Base-by-base conservation (phyloP, 2,113 vertebrate genomes). In the Phainopepla nitens region DNA sequence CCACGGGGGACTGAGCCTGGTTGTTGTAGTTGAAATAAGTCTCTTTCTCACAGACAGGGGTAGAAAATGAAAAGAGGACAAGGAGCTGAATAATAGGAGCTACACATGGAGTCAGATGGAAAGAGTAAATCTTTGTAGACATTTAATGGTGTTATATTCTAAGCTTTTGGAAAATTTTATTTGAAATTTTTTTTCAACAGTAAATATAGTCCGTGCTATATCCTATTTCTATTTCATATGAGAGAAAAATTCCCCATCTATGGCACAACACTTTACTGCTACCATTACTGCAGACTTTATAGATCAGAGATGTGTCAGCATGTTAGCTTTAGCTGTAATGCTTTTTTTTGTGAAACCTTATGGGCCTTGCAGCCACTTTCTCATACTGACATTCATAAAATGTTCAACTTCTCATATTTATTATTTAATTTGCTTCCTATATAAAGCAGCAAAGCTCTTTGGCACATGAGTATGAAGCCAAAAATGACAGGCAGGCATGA, bases 301-400 rank as follows among this genome's bases (percentile, higher is more conserved):
- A 97, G 98, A 97, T 98, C 96, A 97, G 97, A 96, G 97, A 98
- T 95, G 94, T 97, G 97, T 97, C 98, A 98, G 97, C 95, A 90
- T 97, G 97, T 96, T 97, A 96, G 97, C 94, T 97, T 97, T 97
- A 96, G 94, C 96, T 82, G 93, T 97, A 96, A 97, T 96, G 95
- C 95, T 87, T 98, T 96, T 98, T 96, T 97, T 95, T 96, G 95
- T 97, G 97, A 97, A 98, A 97, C 73, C 97, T 98, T 97, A 97
- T 97, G 97, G 97, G 96, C 93, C 97, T 98, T 98, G 96, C 94
- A 96, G 96, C 92, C 75, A 91, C 95, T 97, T 96, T 95, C 94
- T 98, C 96, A 97, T 97, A 93, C 94, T 96, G 95, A 97, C 96
- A 96, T 93, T 94, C 97, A 93, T 97, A 97, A 98, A 98, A 96